Evolutionary conservation across 2,797 vertebrate species (phyloP), one percentile per base, ranked within the genome.

Genomic region (Gymnoscopelus braueri): DNA sequence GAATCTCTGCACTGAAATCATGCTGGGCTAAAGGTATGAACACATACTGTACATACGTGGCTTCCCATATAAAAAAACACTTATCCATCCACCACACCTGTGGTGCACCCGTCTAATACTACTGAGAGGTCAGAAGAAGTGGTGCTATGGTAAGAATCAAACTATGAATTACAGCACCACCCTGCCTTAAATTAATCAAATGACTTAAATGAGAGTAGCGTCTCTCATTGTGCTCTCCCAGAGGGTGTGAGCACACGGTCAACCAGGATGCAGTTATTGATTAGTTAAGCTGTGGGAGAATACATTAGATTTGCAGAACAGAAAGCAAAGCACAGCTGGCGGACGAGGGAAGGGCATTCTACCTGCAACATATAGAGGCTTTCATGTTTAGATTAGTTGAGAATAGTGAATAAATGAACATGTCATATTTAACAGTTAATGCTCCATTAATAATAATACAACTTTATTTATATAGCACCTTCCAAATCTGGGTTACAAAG

Each of bases 191-290:
- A 65, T 14, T 71, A 81, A 81, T 65, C 13, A 65, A 79, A 78
- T 71, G 55, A 35, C 50, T 71, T 78, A 59, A 84, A 83, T 82
- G 63, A 74, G 7, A 71, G 50, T n/a, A n/a, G 51, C 63, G 39
- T 51, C 24, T 77, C 67, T 79, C 53, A 69, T 58, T 64, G 32
- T 51, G 48, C 23, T 72, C 56, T 64, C 62, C 70, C 54, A 51
- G 19, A 50, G 32, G 50, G 7, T 47, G 60, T 15, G 35, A 64
- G 55, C 53, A 26, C 48, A 44, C n/a, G 52, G 53, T 14, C 55
- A 55, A 19, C 5, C 53, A 63, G 52, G 52, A 57, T 13, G 13
- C 3, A 12, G 51, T 39, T 83, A 88, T 86, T 66, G 70, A 83
- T 84, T 68, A 19, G 52, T 15, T 60, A 0, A 71, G 70, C 69